Conservation (phyloP, 2,797 vertebrate genomes). For the Anguilla anguilla region DNA sequence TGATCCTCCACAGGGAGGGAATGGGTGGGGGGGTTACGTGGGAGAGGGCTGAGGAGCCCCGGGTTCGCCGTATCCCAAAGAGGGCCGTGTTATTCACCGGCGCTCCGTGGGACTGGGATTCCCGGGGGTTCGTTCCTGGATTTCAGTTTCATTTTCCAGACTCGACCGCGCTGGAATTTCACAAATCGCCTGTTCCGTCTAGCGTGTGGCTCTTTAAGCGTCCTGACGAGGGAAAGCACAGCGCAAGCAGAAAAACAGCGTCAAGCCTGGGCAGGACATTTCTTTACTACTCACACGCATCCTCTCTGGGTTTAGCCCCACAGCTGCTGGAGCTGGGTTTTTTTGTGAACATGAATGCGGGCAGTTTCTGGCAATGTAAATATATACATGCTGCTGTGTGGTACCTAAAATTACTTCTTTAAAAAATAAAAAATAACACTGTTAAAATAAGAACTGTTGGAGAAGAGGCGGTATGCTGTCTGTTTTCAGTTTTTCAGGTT, state of each 20-base stretch:
- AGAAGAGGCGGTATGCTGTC: not conserved
- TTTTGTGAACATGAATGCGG: not conserved
- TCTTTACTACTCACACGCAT: not conserved
- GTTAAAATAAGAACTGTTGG: not conserved
- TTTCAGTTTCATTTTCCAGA: not conserved
- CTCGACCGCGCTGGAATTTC: not conserved
- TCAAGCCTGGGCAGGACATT: not conserved
- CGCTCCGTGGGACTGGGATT: not conserved
- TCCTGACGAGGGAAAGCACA: not conserved
- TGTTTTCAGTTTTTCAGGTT: not conserved
- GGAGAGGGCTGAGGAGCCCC: not conserved
- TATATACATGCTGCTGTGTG: not conserved
- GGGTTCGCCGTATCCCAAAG: not conserved
- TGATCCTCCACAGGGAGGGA: not conserved
- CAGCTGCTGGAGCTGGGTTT: not conserved
- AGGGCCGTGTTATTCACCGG: not conserved
- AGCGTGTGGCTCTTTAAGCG: not conserved
- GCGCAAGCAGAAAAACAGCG: not conserved
- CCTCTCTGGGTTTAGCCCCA: not conserved
- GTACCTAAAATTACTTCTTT: not conserved
- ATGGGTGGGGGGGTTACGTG: not conserved
- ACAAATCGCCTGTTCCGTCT: not conserved
- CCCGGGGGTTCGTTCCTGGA: not conserved
- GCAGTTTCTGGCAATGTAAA: not conserved
- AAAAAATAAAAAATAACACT: too few relatives aligned